These are phyloP conservation scores for Phenacoccus solenopsis DNA, from an alignment of 1,140 invertebrate species.

Conservation along the genomic window DNA sequence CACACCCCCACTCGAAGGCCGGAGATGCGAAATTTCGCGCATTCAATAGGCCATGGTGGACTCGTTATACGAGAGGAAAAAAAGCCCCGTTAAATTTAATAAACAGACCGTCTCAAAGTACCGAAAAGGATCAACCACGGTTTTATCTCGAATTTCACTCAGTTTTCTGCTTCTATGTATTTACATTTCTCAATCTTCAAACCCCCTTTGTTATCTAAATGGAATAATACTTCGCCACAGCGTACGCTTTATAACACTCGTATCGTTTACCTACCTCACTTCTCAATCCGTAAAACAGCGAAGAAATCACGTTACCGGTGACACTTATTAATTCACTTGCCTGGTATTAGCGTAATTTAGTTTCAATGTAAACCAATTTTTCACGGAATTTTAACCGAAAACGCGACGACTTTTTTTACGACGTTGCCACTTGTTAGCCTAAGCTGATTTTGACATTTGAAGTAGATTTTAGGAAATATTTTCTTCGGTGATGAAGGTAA, in stretches of 20 bases:
- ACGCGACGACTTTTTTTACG: no score
- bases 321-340: no score
- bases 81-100: neutral
- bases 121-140: neutral
- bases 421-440: no score
- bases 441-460: no score
- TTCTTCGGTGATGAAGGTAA: no score
- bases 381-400: no score
- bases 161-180: neutral
- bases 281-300: neutral
- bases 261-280: neutral
- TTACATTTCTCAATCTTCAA: conserved; percentile 2
- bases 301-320: neutral
- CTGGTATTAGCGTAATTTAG: no score
- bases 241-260: neutral
- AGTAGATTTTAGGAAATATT: no score
- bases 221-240: neutral
- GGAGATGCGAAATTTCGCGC: neutral
- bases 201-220: neutral
- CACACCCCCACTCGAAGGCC: no score
- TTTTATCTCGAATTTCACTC: neutral
- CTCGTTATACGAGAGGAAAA: neutral
- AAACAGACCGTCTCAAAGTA: neutral
- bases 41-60: no score
- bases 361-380: no score